Conservation (phyloP, 2,888 invertebrate species). For the Drosophila lutescens region DNA sequence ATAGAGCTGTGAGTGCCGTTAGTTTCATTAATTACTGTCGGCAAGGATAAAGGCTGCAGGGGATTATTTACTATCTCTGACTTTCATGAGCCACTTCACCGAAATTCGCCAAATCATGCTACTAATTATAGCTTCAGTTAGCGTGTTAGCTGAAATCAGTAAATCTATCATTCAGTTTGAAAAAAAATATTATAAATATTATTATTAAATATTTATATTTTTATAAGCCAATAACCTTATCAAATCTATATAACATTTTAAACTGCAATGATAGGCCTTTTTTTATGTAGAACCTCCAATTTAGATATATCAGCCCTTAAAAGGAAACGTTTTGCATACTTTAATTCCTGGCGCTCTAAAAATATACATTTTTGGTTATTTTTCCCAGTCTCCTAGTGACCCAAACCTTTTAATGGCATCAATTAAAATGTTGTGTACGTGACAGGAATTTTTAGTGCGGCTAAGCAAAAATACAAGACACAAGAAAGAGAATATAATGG, state of each 20-base stretch:
- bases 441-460: conserved; percentile 72
- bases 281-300: conserved; percentile 5
- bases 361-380: conserved; percentile 6
- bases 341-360: conserved; percentile 40
- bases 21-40: conserved; percentile 65
- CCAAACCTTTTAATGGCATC: conserved; percentile 73
- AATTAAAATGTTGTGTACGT: conserved; percentile 83
- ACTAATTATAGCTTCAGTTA: conserved; percentile 47
- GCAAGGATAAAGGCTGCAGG: not conserved
- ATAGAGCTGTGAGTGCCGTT: conserved; percentile 27
- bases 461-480: conserved; percentile 46
- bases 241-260: too few relatives aligned
- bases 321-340: not conserved
- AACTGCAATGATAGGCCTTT: too few relatives aligned
- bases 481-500: conserved; percentile 29
- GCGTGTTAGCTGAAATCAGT: not conserved
- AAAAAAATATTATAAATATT: not conserved
- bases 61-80: conserved; percentile 36
- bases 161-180: not conserved
- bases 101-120: conserved; percentile 63
- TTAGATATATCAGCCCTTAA: conserved; percentile 46
- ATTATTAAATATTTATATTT: not conserved
- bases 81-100: conserved; percentile 53
- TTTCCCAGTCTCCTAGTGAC: conserved; percentile 24
- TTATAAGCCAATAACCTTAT: not conserved